A percentile compares a stretch with the other conserved stretches of the same genome.
phyloP scores from a whole-genome alignment of 1,140 invertebrate genomes.

The Rhizoglyphus robini region DNA sequence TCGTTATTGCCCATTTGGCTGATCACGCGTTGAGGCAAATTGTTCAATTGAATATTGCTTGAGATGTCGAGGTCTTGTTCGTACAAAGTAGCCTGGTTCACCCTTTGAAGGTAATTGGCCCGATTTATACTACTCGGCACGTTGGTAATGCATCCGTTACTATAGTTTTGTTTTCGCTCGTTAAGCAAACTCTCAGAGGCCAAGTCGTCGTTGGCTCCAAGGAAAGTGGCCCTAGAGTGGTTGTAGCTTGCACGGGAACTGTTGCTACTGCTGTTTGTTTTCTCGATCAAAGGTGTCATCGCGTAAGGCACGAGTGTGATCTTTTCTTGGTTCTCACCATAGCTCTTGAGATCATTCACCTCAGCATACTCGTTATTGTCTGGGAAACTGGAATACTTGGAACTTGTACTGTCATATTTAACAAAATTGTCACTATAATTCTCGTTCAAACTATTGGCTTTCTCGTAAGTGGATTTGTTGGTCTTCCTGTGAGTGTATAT shows the following conservation, averaged over 20 bases:
- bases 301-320: neutral
- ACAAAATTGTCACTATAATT: constrained; percentile 8
- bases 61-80: neutral
- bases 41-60: neutral
- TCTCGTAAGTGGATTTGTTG: neutral
- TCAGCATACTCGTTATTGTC: constrained; percentile 14
- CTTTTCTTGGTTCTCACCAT: neutral
- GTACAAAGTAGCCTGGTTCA: neutral
- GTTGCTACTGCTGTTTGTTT: neutral
- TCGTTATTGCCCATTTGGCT: neutral
- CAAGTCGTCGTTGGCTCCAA: neutral
- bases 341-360: constrained; percentile 8
- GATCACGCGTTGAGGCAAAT: neutral
- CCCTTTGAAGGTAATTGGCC: neutral
- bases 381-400: neutral
- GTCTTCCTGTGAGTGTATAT: neutral
- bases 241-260: neutral
- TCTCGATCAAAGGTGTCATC: constrained; percentile 12
- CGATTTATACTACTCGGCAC: neutral
- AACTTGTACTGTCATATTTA: constrained; percentile 11
- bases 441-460: constrained; percentile 7
- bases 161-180: neutral
- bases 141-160: neutral
- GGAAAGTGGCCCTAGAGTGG: neutral
- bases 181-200: neutral